These are phyloP conservation scores for Escarpia spicata DNA, from an alignment of 2,888 invertebrate genomes.

Conservation along the genomic window DNA sequence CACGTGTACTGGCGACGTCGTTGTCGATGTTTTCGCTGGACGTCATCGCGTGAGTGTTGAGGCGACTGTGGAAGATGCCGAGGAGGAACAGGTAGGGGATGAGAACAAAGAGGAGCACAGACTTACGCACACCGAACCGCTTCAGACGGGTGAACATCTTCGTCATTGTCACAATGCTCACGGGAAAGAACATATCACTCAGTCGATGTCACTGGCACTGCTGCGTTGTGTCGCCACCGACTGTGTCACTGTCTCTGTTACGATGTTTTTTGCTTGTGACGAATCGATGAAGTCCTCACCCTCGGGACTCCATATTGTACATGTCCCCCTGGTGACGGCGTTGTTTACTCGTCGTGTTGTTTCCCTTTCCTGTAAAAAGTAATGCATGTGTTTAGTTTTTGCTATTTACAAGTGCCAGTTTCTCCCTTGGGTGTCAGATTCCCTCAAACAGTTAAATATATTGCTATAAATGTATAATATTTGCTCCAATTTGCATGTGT, in stretches of 20 bases:
- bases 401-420: not conserved
- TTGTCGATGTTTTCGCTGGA: not conserved
- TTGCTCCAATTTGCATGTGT: no score
- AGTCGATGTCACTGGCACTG: not conserved
- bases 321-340: not conserved
- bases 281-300: not conserved
- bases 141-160: not conserved
- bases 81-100: slow-evolving; percentile 32
- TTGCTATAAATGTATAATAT: no score
- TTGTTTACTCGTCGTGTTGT: not conserved
- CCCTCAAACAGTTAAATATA: no score
- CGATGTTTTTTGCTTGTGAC: not conserved
- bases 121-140: slow-evolving; percentile 22
- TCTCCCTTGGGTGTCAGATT: no score
- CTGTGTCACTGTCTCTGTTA: not conserved
- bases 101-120: slow-evolving; percentile 27
- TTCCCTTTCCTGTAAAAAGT: not conserved
- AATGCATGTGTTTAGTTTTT: not conserved
- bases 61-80: slow-evolving; percentile 32
- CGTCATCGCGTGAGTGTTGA: slow-evolving; percentile 26
- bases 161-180: not conserved
- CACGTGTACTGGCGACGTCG: not conserved
- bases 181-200: not conserved
- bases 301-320: not conserved
- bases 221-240: not conserved